Base-by-base conservation (phyloP, 1,140 invertebrate genomes). In the Ctenoplectra terminalis region DNA sequence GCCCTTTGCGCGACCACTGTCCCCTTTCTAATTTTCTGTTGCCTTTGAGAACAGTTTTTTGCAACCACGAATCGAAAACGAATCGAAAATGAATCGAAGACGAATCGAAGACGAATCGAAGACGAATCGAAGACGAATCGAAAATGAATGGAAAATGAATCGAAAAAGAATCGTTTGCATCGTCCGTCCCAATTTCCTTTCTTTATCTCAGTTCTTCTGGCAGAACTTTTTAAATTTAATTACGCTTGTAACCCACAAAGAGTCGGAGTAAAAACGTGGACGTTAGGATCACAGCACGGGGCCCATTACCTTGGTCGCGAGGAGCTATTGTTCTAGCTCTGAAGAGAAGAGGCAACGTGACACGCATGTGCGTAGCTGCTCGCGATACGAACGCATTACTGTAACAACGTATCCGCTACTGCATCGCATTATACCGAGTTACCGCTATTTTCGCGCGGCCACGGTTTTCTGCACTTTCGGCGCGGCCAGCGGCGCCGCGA, bases 381-480 rank as follows among this genome's bases (percentile, higher is more conserved):
- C 60, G 71, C 78, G 80, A 81, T 60, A 63, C 60, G 72, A 71
- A 56, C 52, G 56, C 76, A 61, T 79, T 63, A 72, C 76, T 79
- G 54, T 72, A 79, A 60, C 76, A 50, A 79, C 76, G 67, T 78
- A 79, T 79, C 76, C 76, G 76, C 76, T 79, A 72, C 76, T 79
- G 76, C 76, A 80, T 80, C 69, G 46, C 69, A 80, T 80, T 80
- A 80, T 80, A 52, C 76, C 58, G 69, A 72, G 77, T 80, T 80
- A 80, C 77, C 77, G 77, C 77, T 80, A 80, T 72, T 80, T 80
- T 80, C 77, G 77, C 77, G 69, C 69, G 77, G 77, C 77, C 58
- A 80, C 77, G 77, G 77, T 80, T 80, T 80, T 80, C 77, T 80
- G 77, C 77, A 80, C 77, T 80, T 80, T 80, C 69, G 77, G 77